phyloP scores from a whole-genome alignment of 2,113 vertebrate genomes.

The Coryphaenoides rupestris region DNA sequence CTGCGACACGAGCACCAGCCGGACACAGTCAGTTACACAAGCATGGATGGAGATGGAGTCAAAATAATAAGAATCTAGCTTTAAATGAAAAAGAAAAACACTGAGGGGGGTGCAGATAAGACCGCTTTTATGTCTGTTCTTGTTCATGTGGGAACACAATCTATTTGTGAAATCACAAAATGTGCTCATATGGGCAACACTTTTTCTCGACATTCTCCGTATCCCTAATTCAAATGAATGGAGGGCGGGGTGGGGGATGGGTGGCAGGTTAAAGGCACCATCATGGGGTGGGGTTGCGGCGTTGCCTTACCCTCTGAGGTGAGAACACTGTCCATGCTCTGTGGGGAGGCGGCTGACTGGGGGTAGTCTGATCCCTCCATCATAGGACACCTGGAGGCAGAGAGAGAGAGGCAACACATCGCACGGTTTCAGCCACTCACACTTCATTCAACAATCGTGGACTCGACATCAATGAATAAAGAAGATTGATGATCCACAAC shows the following conservation, averaged over 20 bases:
- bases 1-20: slow-evolving; percentile 49
- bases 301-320: slow-evolving; percentile 78
- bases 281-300: neutral
- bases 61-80: no score
- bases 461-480: neutral
- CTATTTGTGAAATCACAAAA: no score
- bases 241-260: neutral
- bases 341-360: slow-evolving; percentile 85
- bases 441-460: no score
- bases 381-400: slow-evolving; percentile 55
- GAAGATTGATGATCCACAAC: neutral
- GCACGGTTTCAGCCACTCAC: neutral
- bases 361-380: slow-evolving; percentile 88
- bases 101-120: no score
- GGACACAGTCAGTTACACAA: no score
- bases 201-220: neutral
- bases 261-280: neutral
- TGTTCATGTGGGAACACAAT: no score
- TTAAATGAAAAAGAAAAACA: no score
- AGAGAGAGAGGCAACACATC: neutral
- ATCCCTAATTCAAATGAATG: no score
- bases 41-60: no score
- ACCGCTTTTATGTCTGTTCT: no score
- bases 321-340: slow-evolving; percentile 93
- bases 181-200: no score